These are phyloP conservation scores for Eupsittula cactorum DNA, from an alignment of 2,113 vertebrate species.

Conservation along the genomic window DNA sequence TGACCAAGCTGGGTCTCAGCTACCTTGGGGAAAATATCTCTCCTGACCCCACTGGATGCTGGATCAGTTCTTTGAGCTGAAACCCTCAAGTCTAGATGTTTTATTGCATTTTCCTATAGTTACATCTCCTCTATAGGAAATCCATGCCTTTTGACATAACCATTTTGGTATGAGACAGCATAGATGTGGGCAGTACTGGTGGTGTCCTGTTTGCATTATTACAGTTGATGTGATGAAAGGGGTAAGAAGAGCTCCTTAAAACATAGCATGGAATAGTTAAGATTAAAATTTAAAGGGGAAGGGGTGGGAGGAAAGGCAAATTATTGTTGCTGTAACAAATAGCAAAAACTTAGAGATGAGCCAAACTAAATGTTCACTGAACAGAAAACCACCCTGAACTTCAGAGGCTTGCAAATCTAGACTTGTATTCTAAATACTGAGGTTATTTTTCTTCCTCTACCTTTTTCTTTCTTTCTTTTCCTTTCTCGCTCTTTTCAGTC, in stretches of 20 bases:
- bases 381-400: background rate
- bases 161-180: background rate
- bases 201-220: background rate
- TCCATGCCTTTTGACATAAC: background rate
- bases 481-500: background rate
- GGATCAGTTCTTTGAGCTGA: background rate
- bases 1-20: background rate
- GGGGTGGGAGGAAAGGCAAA: accelerated
- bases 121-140: background rate
- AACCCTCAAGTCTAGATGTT: background rate
- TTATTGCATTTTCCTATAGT: background rate
- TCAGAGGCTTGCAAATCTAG: background rate
- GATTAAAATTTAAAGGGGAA: background rate
- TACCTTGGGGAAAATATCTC: background rate
- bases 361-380: background rate
- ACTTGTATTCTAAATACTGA: background rate
- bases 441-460: background rate
- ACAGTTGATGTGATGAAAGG: background rate
- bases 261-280: background rate
- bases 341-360: background rate
- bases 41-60: background rate
- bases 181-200: background rate
- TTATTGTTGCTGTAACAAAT: background rate
- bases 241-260: background rate
- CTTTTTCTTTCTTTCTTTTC: background rate